Conservation (phyloP, 2,797 vertebrate genomes). For the Catamblyrhynchus diadema region DNA sequence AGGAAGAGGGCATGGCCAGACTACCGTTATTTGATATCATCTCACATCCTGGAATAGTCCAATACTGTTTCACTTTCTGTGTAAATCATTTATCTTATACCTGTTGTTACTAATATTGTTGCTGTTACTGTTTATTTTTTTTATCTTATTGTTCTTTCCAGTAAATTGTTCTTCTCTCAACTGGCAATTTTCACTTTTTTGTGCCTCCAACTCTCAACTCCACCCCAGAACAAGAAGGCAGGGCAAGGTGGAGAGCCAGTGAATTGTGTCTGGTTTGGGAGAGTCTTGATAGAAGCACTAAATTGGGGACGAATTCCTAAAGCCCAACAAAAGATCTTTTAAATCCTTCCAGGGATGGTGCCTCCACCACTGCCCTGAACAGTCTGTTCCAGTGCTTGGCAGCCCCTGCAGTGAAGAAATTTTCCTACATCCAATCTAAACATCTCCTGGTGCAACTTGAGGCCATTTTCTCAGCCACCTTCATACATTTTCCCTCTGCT, state of each 20-base stretch:
- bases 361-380: background rate
- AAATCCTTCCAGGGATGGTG: background rate
- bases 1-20: background rate
- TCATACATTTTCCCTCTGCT: background rate
- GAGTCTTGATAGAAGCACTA: background rate
- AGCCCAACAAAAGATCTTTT: background rate
- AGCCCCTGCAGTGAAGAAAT: background rate
- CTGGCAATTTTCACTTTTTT: background rate
- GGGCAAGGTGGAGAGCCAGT: background rate
- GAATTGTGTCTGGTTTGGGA: background rate
- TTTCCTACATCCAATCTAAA: background rate
- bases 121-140: background rate
- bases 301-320: background rate
- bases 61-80: accelerated
- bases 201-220: background rate
- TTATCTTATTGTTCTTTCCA: background rate
- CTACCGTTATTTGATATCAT: background rate
- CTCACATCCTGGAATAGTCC: background rate
- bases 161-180: background rate
- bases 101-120: background rate
- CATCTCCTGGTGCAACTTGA: background rate
- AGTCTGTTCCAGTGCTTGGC: background rate
- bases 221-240: background rate
- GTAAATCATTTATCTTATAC: background rate
- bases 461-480: background rate